phyloP scores from a whole-genome alignment of 1,140 invertebrate species.

The silkworm (Bombyx mori) region DNA sequence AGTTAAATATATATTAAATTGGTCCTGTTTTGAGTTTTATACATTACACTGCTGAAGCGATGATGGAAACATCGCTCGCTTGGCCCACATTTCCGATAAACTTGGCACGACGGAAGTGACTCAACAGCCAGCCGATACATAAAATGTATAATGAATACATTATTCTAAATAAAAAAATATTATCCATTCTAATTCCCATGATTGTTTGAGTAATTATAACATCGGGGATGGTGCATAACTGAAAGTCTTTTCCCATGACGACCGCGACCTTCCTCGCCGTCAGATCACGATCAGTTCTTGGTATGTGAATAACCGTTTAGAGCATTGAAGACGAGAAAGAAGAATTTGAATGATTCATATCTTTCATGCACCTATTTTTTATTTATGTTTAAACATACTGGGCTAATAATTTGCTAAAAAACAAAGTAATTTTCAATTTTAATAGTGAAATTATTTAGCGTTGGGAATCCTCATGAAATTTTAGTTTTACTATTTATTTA shows the following conservation, averaged over 20 bases:
- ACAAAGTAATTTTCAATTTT: not conserved
- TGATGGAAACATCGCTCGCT: constrained; percentile 43
- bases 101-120: constrained; percentile 51
- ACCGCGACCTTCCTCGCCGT: constrained; percentile 26
- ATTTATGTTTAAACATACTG: no score
- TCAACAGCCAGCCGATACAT: constrained; percentile 34
- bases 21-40: no score
- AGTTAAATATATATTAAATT: no score
- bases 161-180: not conserved
- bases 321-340: no score
- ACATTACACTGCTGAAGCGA: constrained; percentile 2
- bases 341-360: no score
- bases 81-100: constrained; percentile 62
- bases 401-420: not conserved
- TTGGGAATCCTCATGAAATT: no score
- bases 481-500: no score
- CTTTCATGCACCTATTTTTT: no score
- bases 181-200: no score
- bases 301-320: constrained; percentile 28
- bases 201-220: no score
- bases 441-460: not conserved
- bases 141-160: constrained; percentile 18
- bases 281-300: constrained; percentile 30
- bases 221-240: constrained; percentile 25
- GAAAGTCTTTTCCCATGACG: constrained; percentile 48